Conservation (phyloP, 2,797 vertebrate genomes). For the Erethizon dorsatum region DNA sequence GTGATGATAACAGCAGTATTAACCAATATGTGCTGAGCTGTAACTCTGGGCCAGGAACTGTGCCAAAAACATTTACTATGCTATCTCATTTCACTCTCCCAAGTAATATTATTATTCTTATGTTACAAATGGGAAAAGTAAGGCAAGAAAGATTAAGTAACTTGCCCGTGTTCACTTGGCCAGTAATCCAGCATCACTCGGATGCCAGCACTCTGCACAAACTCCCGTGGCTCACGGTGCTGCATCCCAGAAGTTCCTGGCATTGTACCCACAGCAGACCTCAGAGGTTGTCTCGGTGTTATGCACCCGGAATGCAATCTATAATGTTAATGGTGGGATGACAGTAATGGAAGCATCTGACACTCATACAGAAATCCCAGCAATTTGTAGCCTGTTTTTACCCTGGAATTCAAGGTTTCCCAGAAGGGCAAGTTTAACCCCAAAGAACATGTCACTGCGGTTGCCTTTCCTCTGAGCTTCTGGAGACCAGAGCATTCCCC, state of each 20-base stretch:
- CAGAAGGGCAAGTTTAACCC: not conserved
- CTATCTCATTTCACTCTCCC: slow-evolving; percentile 8
- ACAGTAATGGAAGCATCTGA: not conserved
- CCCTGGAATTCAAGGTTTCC: slow-evolving; percentile 19
- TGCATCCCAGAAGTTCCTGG: not conserved
- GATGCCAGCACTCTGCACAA: not conserved
- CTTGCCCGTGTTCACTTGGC: not conserved
- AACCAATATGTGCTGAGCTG: not conserved
- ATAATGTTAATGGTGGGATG: not conserved
- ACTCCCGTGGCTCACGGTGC: rapidly evolving
- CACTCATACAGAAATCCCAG: not conserved
- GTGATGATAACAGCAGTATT: not conserved
- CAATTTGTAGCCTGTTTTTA: not conserved
- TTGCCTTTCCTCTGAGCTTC: not conserved
- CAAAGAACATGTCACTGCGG: not conserved
- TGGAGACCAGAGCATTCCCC: not conserved
- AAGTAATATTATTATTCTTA: not conserved
- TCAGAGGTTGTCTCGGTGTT: not conserved
- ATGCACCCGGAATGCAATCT: not conserved
- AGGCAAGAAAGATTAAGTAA: not conserved
- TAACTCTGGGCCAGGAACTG: not conserved
- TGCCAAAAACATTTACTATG: not conserved
- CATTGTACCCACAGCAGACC: not conserved
- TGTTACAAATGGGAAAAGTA: slow-evolving; percentile 1
- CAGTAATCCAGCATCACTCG: not conserved